Conservation (phyloP, 1,140 invertebrate species). For the Orchestia grillus region DNA sequence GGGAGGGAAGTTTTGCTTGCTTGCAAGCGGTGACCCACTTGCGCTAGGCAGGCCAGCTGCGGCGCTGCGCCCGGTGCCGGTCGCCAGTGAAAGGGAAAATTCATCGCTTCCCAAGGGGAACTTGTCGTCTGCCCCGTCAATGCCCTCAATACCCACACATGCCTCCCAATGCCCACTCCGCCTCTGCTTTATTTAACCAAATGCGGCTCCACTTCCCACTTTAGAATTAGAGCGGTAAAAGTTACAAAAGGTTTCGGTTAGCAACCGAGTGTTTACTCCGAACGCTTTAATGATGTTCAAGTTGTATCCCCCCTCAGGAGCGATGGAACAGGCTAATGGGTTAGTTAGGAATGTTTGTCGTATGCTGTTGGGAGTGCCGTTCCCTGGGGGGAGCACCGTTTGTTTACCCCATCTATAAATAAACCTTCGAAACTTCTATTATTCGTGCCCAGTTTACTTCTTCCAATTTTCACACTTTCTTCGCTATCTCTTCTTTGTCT, state of each 20-base stretch:
- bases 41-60: neutral
- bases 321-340: too few relatives aligned
- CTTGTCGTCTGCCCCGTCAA: neutral
- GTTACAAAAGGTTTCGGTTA: neutral
- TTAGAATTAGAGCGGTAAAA: neutral
- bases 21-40: neutral
- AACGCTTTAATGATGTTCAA: too few relatives aligned
- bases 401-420: too few relatives aligned
- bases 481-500: too few relatives aligned
- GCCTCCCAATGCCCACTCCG: neutral
- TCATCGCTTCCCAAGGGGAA: neutral
- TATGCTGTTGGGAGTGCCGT: too few relatives aligned
- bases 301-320: too few relatives aligned
- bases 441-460: too few relatives aligned
- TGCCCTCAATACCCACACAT: neutral
- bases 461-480: too few relatives aligned
- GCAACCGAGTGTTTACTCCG: too few relatives aligned
- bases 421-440: too few relatives aligned
- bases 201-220: neutral
- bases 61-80: neutral
- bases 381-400: too few relatives aligned
- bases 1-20: neutral
- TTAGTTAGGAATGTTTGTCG: too few relatives aligned
- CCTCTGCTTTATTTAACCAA: neutral
- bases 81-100: neutral